phyloP scores from a whole-genome alignment of 2,113 vertebrate species.

The Acanthisitta chloris region DNA sequence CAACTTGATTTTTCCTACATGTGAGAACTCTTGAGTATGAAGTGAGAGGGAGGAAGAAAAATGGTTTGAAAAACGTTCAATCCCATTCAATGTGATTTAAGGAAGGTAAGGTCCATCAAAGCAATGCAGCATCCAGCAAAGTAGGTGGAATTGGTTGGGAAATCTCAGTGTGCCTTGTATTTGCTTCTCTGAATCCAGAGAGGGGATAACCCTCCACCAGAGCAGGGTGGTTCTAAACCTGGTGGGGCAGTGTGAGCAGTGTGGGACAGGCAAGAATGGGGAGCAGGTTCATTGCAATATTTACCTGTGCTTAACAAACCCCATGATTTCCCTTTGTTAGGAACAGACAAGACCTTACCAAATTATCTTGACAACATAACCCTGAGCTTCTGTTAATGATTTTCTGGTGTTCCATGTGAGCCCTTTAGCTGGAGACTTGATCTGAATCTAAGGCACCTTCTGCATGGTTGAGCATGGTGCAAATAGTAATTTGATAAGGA shows the following conservation, averaged over 20 bases:
- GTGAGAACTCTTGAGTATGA: not conserved
- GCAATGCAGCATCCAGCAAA: no score
- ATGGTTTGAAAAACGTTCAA: accelerated
- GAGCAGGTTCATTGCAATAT: not conserved
- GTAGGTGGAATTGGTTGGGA: not conserved
- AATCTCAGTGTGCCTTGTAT: not conserved
- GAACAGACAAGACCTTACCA: not conserved
- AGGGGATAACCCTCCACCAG: not conserved
- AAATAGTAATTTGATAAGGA: not conserved
- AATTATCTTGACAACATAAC: not conserved
- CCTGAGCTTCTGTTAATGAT: not conserved
- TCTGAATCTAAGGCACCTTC: not conserved
- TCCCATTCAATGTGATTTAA: not conserved
- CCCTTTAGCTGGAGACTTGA: not conserved
- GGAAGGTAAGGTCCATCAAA: not conserved
- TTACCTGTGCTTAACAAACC: not conserved
- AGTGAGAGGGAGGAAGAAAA: not conserved
- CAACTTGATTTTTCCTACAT: not conserved
- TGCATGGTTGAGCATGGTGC: not conserved
- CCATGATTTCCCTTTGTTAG: not conserved
- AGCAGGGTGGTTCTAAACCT: not conserved
- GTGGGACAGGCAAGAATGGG: not conserved
- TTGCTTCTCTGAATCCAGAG: not conserved
- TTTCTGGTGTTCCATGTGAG: not conserved
- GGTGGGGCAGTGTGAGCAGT: not conserved